phyloP scores from a whole-genome alignment of 2,888 invertebrate genomes.

The Chouioia cunea region DNA sequence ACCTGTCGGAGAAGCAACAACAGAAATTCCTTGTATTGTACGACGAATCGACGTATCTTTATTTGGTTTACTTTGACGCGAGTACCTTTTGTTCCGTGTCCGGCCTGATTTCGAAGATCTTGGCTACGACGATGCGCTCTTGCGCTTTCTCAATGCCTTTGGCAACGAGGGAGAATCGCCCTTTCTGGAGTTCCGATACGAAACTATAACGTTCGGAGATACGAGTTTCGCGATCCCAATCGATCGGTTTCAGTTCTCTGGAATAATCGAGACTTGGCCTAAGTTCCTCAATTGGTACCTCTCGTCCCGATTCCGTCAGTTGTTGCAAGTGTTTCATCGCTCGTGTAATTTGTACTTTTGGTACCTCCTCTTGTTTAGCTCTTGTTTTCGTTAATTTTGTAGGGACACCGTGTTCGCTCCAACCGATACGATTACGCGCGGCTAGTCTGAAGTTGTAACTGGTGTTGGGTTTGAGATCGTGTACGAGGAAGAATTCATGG shows the following conservation, averaged over 20 bases:
- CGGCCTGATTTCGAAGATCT: slow-evolving; percentile 80
- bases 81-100: slow-evolving; percentile 72
- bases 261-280: slow-evolving; percentile 80
- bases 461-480: slow-evolving; percentile 81
- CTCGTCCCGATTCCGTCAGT: slow-evolving; percentile 85
- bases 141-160: slow-evolving; percentile 83
- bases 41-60: too few species aligned
- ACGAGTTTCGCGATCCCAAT: slow-evolving; percentile 78
- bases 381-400: slow-evolving; percentile 80
- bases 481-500: slow-evolving; percentile 91
- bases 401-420: slow-evolving; percentile 91
- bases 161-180: slow-evolving; percentile 87
- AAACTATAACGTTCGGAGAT: slow-evolving; percentile 85
- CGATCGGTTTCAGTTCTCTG: slow-evolving; percentile 80
- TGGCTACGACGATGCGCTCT: slow-evolving; percentile 85
- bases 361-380: slow-evolving; percentile 70
- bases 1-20: too few species aligned
- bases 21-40: too few species aligned
- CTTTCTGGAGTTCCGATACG: slow-evolving; percentile 87
- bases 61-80: too few species aligned
- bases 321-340: slow-evolving; percentile 89
- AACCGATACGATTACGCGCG: slow-evolving; percentile 91
- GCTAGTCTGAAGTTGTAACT: slow-evolving; percentile 91
- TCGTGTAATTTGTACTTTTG: slow-evolving; percentile 83
- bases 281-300: slow-evolving; percentile 74